These are phyloP conservation scores for Odontesthes bonariensis DNA, from an alignment of 2,113 vertebrate genomes.

Conservation along the genomic window DNA sequence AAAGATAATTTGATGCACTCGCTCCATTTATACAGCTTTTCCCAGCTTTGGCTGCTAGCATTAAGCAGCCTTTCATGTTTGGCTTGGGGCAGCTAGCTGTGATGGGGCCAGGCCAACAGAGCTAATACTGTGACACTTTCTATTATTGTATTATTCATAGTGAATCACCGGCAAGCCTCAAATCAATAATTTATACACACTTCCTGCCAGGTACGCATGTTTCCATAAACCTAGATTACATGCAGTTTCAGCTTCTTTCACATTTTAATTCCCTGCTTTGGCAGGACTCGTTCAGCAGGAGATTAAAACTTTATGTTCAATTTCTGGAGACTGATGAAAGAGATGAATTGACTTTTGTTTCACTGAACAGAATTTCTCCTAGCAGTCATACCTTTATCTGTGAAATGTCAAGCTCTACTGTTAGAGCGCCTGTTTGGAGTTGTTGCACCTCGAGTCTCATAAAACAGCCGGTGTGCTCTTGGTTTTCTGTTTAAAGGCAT, in stretches of 20 bases:
- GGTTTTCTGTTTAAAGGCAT: neutral
- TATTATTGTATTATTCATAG: conserved; percentile 17
- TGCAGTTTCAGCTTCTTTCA: neutral
- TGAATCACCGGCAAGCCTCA: neutral
- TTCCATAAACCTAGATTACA: neutral
- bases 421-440: neutral
- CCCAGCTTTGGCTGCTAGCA: neutral
- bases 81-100: conserved; percentile 1
- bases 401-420: neutral
- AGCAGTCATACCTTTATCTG: neutral
- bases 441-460: neutral
- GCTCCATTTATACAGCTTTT: neutral
- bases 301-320: neutral
- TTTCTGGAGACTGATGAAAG: neutral
- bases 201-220: neutral
- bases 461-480: neutral
- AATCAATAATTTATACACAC: conserved; percentile 12
- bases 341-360: neutral
- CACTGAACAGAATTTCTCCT: too few relatives aligned
- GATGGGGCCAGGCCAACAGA: neutral
- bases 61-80: conserved; percentile 1
- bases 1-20: neutral
- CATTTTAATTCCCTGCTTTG: neutral
- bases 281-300: neutral
- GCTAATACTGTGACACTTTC: conserved; percentile 6